phyloP scores from a whole-genome alignment of 2,113 vertebrate genomes.

The Petaurus breviceps region DNA sequence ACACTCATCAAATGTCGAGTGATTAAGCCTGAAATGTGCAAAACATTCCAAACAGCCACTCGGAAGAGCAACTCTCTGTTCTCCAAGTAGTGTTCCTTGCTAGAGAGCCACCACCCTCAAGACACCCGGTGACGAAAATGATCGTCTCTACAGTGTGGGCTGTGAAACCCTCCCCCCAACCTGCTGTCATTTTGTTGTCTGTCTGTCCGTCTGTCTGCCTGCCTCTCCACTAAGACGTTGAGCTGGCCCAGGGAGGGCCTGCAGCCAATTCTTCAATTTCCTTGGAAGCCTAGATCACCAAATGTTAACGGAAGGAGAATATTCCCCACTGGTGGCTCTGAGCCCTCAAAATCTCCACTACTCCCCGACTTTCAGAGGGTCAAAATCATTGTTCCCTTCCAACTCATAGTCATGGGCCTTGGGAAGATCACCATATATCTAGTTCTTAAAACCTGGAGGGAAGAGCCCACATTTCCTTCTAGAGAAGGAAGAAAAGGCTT shows the following conservation, averaged over 20 bases:
- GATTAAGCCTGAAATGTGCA: conserved; percentile 46
- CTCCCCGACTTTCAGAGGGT: conserved; percentile 26
- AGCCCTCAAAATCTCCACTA: conserved; percentile 53
- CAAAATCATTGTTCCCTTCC: background rate
- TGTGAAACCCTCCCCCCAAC: conserved; percentile 7
- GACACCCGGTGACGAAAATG: conserved; percentile 37
- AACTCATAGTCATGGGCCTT: background rate
- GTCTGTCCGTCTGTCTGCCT: background rate
- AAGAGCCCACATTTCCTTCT: background rate
- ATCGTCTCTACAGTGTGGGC: background rate
- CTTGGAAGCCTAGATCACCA: conserved; percentile 50
- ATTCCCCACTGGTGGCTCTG: conserved; percentile 37
- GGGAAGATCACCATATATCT: background rate
- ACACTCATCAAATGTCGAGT: conserved; percentile 36
- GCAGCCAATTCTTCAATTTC: conserved; percentile 66
- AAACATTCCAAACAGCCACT: conserved; percentile 37
- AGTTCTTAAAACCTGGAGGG: background rate
- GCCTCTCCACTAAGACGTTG: conserved; percentile 63
- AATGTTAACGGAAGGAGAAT: conserved; percentile 57
- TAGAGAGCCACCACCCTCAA: conserved; percentile 43
- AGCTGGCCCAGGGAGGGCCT: conserved; percentile 57
- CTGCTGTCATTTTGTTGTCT: conserved; percentile 34
- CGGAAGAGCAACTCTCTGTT: conserved; percentile 6
- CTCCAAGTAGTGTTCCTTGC: background rate
- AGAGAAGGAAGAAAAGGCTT: background rate